Conservation (phyloP, 1,140 invertebrate species). For the Charaxes varanes region DNA sequence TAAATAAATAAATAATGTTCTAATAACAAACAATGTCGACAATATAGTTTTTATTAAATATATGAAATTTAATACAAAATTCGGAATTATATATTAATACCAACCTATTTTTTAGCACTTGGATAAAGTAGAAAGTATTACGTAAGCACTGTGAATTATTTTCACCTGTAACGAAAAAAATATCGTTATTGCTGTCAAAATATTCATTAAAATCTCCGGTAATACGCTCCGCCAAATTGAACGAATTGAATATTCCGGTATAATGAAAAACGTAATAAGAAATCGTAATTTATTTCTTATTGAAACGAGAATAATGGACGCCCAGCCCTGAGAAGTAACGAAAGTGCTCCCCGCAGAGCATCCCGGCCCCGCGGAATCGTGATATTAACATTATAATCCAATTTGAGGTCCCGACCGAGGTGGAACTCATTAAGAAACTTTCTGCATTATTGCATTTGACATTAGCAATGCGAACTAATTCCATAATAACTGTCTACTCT, state of each 20-base stretch:
- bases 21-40: too few species aligned
- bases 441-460: constrained; percentile 59
- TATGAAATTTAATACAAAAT: too few species aligned
- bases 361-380: constrained; percentile 37
- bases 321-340: constrained; percentile 45
- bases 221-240: constrained; percentile 56
- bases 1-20: too few species aligned
- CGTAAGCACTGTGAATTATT: too few species aligned
- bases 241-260: constrained; percentile 57
- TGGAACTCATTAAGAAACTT: constrained; percentile 63
- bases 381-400: constrained; percentile 69
- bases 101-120: too few species aligned
- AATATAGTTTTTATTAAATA: too few species aligned
- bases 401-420: constrained; percentile 53
- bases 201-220: constrained; percentile 50
- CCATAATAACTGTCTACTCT: constrained; percentile 33
- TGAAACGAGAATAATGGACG: constrained; percentile 69
- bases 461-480: constrained; percentile 35
- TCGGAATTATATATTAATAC: too few species aligned
- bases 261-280: constrained; percentile 72
- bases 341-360: constrained; percentile 50
- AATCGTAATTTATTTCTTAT: constrained; percentile 73
- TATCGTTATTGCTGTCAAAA: constrained; percentile 14
- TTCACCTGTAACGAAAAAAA: constrained; percentile 9
- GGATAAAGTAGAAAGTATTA: too few species aligned